Evolutionary conservation across 2,113 vertebrate species (phyloP).

Genomic region (Corynorhinus townsendii): DNA sequence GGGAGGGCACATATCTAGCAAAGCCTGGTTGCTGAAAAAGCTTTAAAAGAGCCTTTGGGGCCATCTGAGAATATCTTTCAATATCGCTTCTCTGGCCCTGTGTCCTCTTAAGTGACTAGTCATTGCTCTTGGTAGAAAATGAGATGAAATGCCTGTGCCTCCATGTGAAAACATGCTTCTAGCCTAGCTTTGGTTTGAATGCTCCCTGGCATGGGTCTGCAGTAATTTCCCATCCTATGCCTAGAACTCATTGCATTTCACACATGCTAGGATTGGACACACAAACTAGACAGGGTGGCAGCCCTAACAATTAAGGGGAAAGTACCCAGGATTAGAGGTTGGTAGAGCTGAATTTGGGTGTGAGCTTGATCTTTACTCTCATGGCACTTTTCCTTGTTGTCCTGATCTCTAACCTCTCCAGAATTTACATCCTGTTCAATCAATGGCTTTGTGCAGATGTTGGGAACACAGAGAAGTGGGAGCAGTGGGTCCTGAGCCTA

Average conservation of each 20-base stretch:
- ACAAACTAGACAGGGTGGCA: not conserved
- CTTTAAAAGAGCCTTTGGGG: not conserved
- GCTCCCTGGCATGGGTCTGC: not conserved
- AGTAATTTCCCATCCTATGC: not conserved
- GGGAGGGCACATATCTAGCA: not conserved
- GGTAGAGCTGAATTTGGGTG: not conserved
- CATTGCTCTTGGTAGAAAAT: not conserved
- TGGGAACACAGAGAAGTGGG: accelerated
- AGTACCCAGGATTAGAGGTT: not conserved
- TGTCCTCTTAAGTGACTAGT: accelerated
- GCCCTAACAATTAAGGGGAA: not conserved
- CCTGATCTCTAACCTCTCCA: not conserved
- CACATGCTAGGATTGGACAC: not conserved
- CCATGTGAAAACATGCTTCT: not conserved
- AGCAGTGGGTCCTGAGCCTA: not conserved
- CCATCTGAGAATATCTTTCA: not conserved
- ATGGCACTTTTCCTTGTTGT: not conserved
- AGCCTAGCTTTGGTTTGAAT: not conserved
- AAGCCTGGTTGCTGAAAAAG: not conserved
- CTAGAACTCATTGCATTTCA: not conserved
- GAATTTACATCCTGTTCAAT: not conserved
- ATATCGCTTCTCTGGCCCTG: not conserved
- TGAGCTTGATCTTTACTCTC: not conserved
- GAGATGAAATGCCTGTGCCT: too few species aligned
- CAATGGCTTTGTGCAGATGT: not conserved